Conservation (phyloP, 2,888 invertebrate species). For the Ditylenchus weischeri region DNA sequence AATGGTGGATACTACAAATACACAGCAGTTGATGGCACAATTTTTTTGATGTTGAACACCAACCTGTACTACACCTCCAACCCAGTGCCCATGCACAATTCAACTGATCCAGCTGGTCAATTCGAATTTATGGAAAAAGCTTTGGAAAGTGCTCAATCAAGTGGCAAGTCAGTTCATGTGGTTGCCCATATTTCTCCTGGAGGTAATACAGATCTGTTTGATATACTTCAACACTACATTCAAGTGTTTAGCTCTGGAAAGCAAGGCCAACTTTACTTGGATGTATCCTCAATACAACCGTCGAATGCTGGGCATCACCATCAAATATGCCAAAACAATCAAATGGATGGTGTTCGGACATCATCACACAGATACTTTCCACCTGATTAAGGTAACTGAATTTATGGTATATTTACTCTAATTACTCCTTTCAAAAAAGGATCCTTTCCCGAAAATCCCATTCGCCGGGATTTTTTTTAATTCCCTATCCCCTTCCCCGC, state of each 20-base stretch:
- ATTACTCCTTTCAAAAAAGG: too few relatives aligned
- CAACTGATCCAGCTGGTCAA: conserved; percentile 51
- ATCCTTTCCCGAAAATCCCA: too few relatives aligned
- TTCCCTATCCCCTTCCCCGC: too few relatives aligned
- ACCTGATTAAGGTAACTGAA: conserved; percentile 45
- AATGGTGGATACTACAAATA: conserved; percentile 51
- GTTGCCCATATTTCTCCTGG: conserved; percentile 56
- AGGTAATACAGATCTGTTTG: conserved; percentile 29
- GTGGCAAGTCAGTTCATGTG: conserved; percentile 42
- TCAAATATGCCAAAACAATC: conserved; percentile 58
- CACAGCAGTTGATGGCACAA: conserved; percentile 24
- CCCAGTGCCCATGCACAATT: conserved; percentile 41
- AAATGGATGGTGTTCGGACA: conserved; percentile 59
- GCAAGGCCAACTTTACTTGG: conserved; percentile 1
- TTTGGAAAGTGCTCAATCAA: conserved; percentile 35
- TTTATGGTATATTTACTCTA: too few relatives aligned
- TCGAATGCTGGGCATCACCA: conserved; percentile 45
- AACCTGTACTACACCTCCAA: conserved; percentile 52
- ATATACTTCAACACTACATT: conserved; percentile 5
- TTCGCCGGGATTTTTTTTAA: too few relatives aligned
- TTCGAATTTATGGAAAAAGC: conserved; percentile 48
- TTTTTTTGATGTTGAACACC: conserved; percentile 51
- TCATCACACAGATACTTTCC: conserved; percentile 60
- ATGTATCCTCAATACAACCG: conserved; percentile 19
- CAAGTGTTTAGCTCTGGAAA: background rate